Evolutionary conservation across 2,113 vertebrate species (phyloP), one percentile per base, ranked within the genome.

Genomic region (Leptodactylus fuscus): DNA sequence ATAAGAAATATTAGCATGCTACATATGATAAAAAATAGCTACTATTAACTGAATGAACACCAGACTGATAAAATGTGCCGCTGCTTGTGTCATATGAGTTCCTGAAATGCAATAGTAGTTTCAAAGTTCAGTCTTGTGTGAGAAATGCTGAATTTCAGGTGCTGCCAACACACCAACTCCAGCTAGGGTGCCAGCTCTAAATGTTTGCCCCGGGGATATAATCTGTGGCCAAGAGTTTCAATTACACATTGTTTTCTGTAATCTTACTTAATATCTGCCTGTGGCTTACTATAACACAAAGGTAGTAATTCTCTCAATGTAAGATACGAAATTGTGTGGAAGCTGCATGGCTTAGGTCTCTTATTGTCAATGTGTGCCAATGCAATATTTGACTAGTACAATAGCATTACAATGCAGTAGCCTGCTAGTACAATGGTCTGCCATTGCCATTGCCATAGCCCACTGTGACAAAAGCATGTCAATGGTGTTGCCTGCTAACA

Each of bases 101-200:
- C 51, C 58, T 38, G 18, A 38, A 79, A 79, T 38, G 32, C 49
- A 79, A 34, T 32, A 41, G 36, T 79, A 22, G 48, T 38, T 36
- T 27, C 49, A 13, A 4, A 79, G 76, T 36, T 55, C 49, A 58
- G 24, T 58, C 32, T 36, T 20, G 34, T 58, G 29, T 58, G 11
- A 79, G 7, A 79, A 79, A 78, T 78, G 76, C 44, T 55, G 76
- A 78, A 60, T 60, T 58, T 79, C 76, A 58, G 20, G 76, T 79
- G 22, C 20, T 79, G 29, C 76, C 34, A 41, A 34, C 32, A 41
- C 51, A 38, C 51, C 36, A 34, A n/a, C 51, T 41, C 51, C 51
- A 41, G 36, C 29, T 8, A 60, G 10, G 9, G 51, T 38, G 76
- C 29, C 20, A 58, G 34, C 48, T 79, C 48, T 22, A 38, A 79